Evolutionary conservation across 2,113 vertebrate species (phyloP).

Genomic region (Monarcha castaneiventris): DNA sequence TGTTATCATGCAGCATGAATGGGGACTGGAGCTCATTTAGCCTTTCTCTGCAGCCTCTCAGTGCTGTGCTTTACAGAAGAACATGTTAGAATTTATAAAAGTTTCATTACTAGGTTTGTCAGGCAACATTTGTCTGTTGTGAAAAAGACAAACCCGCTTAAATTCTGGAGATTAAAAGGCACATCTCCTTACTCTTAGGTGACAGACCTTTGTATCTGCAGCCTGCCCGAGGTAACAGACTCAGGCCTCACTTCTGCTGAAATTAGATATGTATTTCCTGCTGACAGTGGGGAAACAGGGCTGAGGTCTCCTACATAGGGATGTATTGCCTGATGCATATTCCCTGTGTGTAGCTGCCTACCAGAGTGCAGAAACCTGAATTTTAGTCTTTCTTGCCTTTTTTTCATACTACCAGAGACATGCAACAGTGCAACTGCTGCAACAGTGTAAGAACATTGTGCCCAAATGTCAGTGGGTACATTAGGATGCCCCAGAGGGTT

Average conservation of each 20-base stretch:
- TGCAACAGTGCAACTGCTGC: neutral
- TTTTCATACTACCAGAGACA: neutral
- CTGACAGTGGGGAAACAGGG: neutral
- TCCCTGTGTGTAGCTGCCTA: neutral
- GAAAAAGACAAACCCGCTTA: neutral
- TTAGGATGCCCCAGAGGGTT: neutral
- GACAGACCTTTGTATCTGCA: neutral
- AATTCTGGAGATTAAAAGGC: conserved; percentile 13
- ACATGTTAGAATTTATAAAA: conserved; percentile 15
- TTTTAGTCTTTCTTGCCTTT: neutral
- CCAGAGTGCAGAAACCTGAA: neutral
- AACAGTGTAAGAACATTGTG: neutral
- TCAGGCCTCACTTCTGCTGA: neutral
- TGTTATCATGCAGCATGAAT: neutral
- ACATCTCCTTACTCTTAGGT: neutral
- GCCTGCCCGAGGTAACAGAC: neutral
- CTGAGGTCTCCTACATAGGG: neutral
- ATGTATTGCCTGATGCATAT: neutral
- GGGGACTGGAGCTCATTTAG: neutral
- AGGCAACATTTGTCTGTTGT: neutral
- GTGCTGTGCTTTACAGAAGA: conserved; percentile 1
- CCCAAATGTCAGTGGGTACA: neutral
- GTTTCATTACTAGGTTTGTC: conserved; percentile 29
- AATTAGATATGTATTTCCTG: neutral
- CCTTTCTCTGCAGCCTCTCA: neutral